Evolutionary conservation across 2,888 invertebrate species (phyloP).

Genomic region (Quadroppia sp.): DNA sequence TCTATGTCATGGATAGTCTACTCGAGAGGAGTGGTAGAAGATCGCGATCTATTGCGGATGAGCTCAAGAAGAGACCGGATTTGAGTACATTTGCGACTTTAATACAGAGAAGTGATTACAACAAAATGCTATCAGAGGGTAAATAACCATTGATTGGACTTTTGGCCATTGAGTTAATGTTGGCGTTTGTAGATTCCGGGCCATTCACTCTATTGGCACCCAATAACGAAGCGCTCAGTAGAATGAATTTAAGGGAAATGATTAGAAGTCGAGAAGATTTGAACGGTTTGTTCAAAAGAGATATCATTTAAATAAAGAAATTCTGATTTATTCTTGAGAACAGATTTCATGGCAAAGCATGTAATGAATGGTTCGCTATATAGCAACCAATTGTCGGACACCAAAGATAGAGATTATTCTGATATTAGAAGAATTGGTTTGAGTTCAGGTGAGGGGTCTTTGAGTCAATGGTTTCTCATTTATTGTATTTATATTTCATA

Average conservation of each 20-base stretch:
- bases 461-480: too few relatives aligned
- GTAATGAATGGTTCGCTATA: conserved; percentile 22
- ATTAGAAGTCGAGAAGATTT: not conserved
- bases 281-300: not conserved
- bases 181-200: conserved; percentile 28
- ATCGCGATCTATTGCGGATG: conserved; percentile 49
- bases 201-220: conserved; percentile 41
- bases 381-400: not conserved
- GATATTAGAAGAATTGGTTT: conserved; percentile 20
- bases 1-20: conserved; percentile 50
- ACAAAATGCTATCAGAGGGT: conserved; percentile 14
- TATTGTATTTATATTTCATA: too few relatives aligned
- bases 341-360: conserved; percentile 32
- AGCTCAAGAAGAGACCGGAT: conserved; percentile 44
- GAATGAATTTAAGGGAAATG: conserved; percentile 5
- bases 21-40: conserved; percentile 39
- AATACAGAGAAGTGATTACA: conserved; percentile 24
- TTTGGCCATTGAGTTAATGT: not conserved
- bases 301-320: not conserved
- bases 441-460: not conserved
- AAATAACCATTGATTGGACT: not conserved
- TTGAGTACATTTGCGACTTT: conserved; percentile 37
- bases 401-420: not conserved
- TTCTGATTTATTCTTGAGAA: not conserved
- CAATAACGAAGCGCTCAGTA: conserved; percentile 36